These are phyloP conservation scores for Eupeodes luniger DNA, from an alignment of 2,888 invertebrate species.

Conservation along the genomic window DNA sequence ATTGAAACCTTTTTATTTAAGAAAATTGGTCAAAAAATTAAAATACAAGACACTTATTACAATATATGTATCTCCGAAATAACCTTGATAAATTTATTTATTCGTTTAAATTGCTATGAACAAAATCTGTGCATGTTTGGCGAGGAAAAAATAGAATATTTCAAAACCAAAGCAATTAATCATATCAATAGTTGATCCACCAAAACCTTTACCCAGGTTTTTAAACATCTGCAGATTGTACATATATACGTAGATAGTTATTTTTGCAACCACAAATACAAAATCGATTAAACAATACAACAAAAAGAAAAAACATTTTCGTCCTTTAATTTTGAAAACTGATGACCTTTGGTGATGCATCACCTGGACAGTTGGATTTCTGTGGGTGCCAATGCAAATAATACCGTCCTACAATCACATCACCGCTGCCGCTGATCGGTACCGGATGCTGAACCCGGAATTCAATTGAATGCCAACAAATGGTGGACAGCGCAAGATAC, in stretches of 20 bases:
- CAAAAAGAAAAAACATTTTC: not conserved
- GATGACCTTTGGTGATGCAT: not conserved
- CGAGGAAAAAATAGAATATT: not conserved
- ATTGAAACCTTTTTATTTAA: too few species aligned
- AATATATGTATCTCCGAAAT: too few species aligned
- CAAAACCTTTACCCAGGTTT: too few species aligned
- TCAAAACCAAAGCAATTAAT: too few species aligned
- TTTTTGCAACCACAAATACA: not conserved
- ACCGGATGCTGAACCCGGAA: constrained; percentile 20
- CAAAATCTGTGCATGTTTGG: too few species aligned
- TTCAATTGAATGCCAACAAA: constrained; percentile 44
- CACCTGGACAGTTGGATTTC: not conserved
- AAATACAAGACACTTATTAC: too few species aligned
- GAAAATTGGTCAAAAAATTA: too few species aligned
- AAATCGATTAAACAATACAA: not conserved
- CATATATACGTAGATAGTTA: too few species aligned
- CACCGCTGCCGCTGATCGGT: not conserved
- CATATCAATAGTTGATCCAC: too few species aligned
- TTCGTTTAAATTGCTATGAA: too few species aligned
- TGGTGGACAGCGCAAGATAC: not conserved
- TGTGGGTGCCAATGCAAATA: constrained; percentile 17
- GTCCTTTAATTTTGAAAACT: not conserved
- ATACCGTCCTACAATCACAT: constrained; percentile 20
- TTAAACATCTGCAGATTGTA: too few species aligned
- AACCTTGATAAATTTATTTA: too few species aligned